These are phyloP conservation scores for Plumapathes pennacea DNA, from an alignment of 92 coral and sea anemone genomes.

Conservation along the genomic window DNA sequence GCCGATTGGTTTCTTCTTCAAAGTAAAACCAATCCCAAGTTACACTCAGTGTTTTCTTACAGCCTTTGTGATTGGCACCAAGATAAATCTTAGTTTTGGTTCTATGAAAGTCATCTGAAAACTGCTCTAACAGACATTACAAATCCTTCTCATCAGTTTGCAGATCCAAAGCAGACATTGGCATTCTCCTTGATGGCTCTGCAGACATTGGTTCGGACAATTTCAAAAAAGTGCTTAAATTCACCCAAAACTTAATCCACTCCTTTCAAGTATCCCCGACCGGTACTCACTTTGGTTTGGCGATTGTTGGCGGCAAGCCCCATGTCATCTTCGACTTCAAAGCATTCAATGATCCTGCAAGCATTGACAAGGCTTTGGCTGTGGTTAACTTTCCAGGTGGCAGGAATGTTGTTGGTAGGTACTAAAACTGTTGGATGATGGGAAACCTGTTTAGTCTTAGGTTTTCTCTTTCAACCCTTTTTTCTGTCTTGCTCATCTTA, in stretches of 20 bases:
- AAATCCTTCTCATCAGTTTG: slow-evolving; percentile 22
- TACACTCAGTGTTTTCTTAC: no score
- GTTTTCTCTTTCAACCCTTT: no score
- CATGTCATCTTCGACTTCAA: slow-evolving; percentile 62
- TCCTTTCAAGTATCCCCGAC: slow-evolving; percentile 63
- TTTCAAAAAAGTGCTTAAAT: slow-evolving; percentile 41
- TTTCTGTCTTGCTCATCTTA: no score
- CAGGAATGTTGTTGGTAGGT: no score
- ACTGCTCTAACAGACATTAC: no score
- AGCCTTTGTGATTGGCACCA: no score
- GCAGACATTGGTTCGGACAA: slow-evolving; percentile 19
- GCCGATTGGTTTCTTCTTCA: no score
- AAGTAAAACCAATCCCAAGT: no score
- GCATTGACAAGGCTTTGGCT: slow-evolving; percentile 54
- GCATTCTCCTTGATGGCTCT: slow-evolving; percentile 76
- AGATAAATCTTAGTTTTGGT: no score
- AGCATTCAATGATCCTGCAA: slow-evolving; percentile 48
- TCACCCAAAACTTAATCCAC: slow-evolving; percentile 43
- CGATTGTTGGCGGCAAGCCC: slow-evolving; percentile 56
- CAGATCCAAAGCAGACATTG: slow-evolving; percentile 66
- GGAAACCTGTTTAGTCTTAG: no score
- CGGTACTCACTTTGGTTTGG: slow-evolving; percentile 62
- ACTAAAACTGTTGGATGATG: no score
- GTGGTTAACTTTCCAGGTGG: slow-evolving; percentile 41
- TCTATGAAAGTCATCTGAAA: no score